Evolutionary conservation across 2,888 invertebrate genomes (phyloP).

Genomic region (Trissoscelio sp.): DNA sequence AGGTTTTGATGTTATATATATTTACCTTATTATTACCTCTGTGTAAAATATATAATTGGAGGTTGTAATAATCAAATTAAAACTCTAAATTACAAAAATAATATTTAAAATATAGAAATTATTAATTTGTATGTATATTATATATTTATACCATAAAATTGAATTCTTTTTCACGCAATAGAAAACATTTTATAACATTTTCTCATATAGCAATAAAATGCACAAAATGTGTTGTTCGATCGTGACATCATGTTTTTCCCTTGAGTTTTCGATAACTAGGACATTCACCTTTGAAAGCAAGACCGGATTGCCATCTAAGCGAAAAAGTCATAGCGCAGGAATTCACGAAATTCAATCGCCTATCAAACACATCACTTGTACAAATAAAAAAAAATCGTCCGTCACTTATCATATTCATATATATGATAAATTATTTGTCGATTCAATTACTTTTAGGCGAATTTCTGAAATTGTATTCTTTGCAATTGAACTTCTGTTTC

Average conservation of each 20-base stretch:
- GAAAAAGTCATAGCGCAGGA: conserved; percentile 60
- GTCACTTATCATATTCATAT: not conserved
- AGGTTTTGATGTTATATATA: not conserved
- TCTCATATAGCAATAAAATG: conserved; percentile 6
- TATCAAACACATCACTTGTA: conserved; percentile 25
- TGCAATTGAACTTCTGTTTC: too few relatives aligned
- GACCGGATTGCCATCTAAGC: conserved; percentile 51
- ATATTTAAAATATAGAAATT: too few relatives aligned
- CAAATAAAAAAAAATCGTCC: conserved; percentile 25
- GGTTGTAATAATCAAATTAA: too few relatives aligned
- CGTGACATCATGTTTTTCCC: conserved; percentile 15
- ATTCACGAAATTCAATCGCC: conserved; percentile 22
- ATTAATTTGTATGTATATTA: too few relatives aligned
- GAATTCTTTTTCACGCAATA: not conserved
- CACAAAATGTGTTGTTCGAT: conserved; percentile 19
- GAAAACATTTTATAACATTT: not conserved
- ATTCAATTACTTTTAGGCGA: too few relatives aligned
- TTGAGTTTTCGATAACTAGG: conserved; percentile 53
- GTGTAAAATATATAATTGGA: too few relatives aligned
- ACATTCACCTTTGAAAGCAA: conserved; percentile 54
- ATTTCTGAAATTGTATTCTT: too few relatives aligned
- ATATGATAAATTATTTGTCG: too few relatives aligned
- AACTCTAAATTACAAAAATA: too few relatives aligned
- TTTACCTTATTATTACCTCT: too few relatives aligned
- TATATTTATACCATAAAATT: not conserved